phyloP scores from a whole-genome alignment of 2,888 invertebrate genomes.

The Drosophila histrio region DNA sequence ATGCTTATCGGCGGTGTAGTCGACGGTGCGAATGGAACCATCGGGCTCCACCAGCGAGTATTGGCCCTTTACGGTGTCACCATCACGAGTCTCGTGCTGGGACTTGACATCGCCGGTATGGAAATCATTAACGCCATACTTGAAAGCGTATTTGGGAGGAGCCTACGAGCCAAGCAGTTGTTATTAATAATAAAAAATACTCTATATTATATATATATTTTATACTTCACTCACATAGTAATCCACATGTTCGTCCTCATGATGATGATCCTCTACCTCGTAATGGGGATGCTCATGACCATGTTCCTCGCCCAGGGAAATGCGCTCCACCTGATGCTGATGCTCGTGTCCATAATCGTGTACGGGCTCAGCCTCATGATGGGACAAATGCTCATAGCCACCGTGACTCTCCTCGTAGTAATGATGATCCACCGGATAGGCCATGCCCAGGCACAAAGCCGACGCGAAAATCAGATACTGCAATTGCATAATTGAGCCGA shows the following conservation, averaged over 20 bases:
- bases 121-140: constrained; percentile 86
- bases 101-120: constrained; percentile 87
- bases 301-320: constrained; percentile 79
- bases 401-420: constrained; percentile 78
- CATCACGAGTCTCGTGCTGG: constrained; percentile 87
- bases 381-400: constrained; percentile 79
- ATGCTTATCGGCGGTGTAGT: constrained; percentile 84
- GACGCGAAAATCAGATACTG: constrained; percentile 84
- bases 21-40: constrained; percentile 88
- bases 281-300: constrained; percentile 83
- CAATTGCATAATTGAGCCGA: constrained; percentile 60
- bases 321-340: constrained; percentile 79
- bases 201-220: no score
- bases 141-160: constrained; percentile 86
- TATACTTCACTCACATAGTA: constrained; percentile 86
- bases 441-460: constrained; percentile 82
- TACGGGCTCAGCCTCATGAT: constrained; percentile 70
- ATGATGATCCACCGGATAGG: constrained; percentile 83
- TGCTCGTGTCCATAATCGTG: constrained; percentile 77
- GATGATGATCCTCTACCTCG: constrained; percentile 65
- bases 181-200: not conserved
- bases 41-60: constrained; percentile 90
- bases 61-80: constrained; percentile 88
- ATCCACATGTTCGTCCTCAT: constrained; percentile 86
- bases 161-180: constrained; percentile 84